A percentile compares a stretch with the other conserved stretches of the same genome.
These are phyloP conservation scores for Mesocentrotus franciscanus DNA, from an alignment of 53 echinoderm and acorn worm genomes.

Conservation along the genomic window DNA sequence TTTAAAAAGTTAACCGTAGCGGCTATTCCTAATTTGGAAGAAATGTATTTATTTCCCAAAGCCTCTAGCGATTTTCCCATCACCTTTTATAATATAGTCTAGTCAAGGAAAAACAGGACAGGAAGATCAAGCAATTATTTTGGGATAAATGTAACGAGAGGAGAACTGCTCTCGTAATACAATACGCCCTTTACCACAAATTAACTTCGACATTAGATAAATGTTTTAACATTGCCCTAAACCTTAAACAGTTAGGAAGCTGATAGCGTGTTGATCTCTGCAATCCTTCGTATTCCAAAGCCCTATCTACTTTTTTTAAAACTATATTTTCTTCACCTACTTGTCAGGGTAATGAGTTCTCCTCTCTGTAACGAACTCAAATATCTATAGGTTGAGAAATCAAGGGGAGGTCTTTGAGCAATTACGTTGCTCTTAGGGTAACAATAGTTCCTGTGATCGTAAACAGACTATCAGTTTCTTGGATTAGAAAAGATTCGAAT, in stretches of 20 bases:
- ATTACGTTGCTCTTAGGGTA: background rate
- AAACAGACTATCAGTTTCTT: no score
- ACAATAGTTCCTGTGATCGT: no score
- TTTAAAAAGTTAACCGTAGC: background rate
- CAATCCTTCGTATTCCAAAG: background rate
- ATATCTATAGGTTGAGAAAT: background rate
- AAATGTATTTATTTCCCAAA: background rate
- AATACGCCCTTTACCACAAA: background rate
- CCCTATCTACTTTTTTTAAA: background rate
- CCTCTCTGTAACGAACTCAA: background rate
- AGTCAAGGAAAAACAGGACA: background rate
- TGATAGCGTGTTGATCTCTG: background rate
- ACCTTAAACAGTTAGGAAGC: background rate
- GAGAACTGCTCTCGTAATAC: background rate
- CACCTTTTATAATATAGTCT: background rate
- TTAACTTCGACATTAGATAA: background rate
- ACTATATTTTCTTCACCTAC: background rate
- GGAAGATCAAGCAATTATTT: background rate
- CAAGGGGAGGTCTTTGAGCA: background rate
- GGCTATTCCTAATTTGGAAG: background rate
- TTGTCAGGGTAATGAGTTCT: no score
- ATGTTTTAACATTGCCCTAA: background rate
- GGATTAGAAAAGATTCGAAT: no score
- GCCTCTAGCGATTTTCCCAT: background rate
- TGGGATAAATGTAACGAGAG: background rate